Evolutionary conservation across 2,888 invertebrate genomes (phyloP).

Genomic region (Dexiosoma caninum): DNA sequence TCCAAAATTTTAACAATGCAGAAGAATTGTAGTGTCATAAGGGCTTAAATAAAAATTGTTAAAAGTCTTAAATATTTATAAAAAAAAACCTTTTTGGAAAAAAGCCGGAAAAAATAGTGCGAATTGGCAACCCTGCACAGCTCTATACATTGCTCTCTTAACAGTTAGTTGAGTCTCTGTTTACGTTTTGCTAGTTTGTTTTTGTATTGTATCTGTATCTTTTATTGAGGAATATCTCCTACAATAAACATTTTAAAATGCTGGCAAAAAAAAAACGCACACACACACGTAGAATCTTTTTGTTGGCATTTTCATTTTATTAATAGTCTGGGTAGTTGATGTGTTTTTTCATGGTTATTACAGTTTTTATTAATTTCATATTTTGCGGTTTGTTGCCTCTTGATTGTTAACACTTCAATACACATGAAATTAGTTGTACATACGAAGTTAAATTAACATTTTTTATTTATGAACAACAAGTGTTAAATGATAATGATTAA

Average conservation of each 20-base stretch:
- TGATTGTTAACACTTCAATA: constrained; percentile 52
- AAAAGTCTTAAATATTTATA: too few relatives aligned
- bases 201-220: not conserved
- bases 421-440: constrained; percentile 8
- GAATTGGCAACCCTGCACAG: not conserved
- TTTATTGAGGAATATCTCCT: not conserved
- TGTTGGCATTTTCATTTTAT: not conserved
- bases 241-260: not conserved
- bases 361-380: constrained; percentile 50
- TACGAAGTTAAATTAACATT: constrained; percentile 21
- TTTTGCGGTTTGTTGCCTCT: constrained; percentile 60
- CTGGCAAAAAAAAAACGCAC: not conserved
- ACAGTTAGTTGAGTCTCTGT: constrained; percentile 40
- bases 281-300: not conserved
- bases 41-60: too few relatives aligned
- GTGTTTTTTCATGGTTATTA: constrained; percentile 39
- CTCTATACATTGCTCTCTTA: not conserved
- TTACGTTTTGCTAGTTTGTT: constrained; percentile 36
- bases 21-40: too few relatives aligned
- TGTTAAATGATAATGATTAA: constrained; percentile 23
- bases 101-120: too few relatives aligned
- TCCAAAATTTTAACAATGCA: too few relatives aligned
- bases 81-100: too few relatives aligned
- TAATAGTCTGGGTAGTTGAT: constrained; percentile 7
- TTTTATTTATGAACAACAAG: constrained; percentile 30